phyloP scores from a whole-genome alignment of 2,797 vertebrate genomes.

The Lophotriccus pileatus region DNA sequence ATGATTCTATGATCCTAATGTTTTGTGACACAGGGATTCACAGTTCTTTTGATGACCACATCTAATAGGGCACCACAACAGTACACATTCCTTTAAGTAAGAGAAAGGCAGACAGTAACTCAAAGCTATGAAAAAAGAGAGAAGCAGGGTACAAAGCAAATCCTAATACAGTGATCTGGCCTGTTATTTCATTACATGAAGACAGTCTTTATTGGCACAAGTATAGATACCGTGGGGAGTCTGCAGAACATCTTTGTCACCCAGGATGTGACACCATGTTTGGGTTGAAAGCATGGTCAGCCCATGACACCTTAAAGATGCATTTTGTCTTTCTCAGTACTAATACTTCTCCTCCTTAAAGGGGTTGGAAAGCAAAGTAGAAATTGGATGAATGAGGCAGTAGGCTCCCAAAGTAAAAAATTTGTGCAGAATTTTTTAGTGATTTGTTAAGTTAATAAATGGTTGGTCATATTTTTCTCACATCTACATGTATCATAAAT shows the following conservation, averaged over 20 bases:
- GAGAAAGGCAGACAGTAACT: background rate
- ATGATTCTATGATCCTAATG: background rate
- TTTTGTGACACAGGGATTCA: background rate
- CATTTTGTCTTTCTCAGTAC: background rate
- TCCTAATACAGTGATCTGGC: background rate
- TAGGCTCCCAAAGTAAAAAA: background rate
- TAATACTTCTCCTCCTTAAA: background rate
- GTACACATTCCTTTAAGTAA: background rate
- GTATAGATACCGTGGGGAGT: background rate
- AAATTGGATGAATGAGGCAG: background rate
- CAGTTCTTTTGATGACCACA: background rate
- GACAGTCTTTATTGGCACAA: background rate
- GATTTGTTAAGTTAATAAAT: background rate
- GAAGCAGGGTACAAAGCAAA: background rate
- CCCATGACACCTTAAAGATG: background rate
- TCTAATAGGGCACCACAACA: background rate
- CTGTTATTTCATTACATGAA: background rate
- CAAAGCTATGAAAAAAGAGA: background rate
- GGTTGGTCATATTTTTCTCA: background rate
- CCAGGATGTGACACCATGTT: background rate
- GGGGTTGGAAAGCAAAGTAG: background rate
- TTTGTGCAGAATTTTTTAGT: background rate
- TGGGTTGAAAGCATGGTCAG: background rate
- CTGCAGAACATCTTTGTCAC: background rate
- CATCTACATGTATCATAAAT: background rate